Base-by-base conservation (phyloP, 2,888 invertebrate species). In the Lycaena phlaeas region DNA sequence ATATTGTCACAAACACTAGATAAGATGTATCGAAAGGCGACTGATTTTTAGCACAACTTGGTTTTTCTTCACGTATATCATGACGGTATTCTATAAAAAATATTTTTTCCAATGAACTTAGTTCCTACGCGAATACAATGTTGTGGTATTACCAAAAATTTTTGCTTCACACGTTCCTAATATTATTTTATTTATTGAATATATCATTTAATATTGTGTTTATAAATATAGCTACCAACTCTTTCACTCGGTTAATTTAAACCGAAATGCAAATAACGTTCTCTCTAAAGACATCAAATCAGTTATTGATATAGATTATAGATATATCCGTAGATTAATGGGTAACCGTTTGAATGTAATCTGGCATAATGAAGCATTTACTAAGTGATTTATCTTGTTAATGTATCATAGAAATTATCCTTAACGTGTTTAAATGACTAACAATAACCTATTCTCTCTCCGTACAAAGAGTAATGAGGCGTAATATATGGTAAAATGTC, bases 1-100 rank as follows among this genome's bases (percentile, higher is more conserved):
- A 47, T 53, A 52, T n/a, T 53, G 51, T 59, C 52, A 53, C 66
- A 38, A 29, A 12, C 38, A 38, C 27, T 38, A 38, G 17, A 22
- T 22, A 7, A 7, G 22, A 7, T 5, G 22, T 22, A 22, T 22
- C 22, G 17, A 17, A 12, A 18, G 18, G 17, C 22, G 27, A 3
- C 28, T 11, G 14, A 38, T 12, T 14, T 29, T 22, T 4, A 28
- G 17, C 14, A 38, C 28, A 22, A 34, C 9, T 22, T 2, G 18
- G 34, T 34, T 34, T 18, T 18, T 17, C 17, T 18, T 14, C 34
- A 34, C 11, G 9, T 22, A 34, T 34, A 18, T 34, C 34, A 34
- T 34, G 34, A 34, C 34, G 34, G 22, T 34, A 7, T 12, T 9
- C 34, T 34, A 34, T 18, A 3, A 17, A 34, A 34, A 10, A 22